Base-by-base conservation (phyloP, 2,888 invertebrate genomes). In the Anagyrus pseudococci region DNA sequence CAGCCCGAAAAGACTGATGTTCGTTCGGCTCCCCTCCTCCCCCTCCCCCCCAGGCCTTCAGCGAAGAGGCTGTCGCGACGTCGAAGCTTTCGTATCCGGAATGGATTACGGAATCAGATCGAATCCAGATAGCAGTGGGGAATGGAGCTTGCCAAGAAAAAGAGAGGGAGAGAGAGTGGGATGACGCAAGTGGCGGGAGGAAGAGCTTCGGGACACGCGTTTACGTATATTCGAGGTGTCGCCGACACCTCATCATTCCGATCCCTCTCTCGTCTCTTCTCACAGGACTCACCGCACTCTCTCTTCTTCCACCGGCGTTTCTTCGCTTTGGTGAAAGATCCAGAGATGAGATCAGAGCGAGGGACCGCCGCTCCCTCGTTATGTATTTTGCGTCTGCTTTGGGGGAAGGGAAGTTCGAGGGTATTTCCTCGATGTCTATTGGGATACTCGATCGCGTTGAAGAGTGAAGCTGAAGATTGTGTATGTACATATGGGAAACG, bases 91-190 rank as follows among this genome's bases (percentile, higher is more conserved):
- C 71, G 70, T 75, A 75, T 74, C 69, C 68, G 68, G 71, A 76
- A 74, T 75, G 74, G 73, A 75, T 75, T 75, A 75, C 75, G 70
- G 72, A 75, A 74, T 75, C 76, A 72, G 71, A 75, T 76, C 68
- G 73, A 72, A 76, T 73, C 44, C 54, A 47, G 60, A 61, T 57
- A 46, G 44, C 29, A 7, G 4, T 29, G 10, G 29, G n/a, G n/a
- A n/a, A n/a, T n/a, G n/a, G n/a, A n/a, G n/a, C n/a, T n/a, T n/a
- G n/a, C n/a, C n/a, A n/a, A n/a, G n/a, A n/a, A n/a, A 50, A 22
- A 47, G 19, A 41, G 17, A 19, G 47, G 22, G n/a, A 40, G 13
- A 22, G n/a, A 2, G 46, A 23, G 25, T 4, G 26, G 19, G 19
- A 52, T 15, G 26, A 47, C 47, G 23, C 25, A n/a, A 47, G 43